These are phyloP conservation scores for Tachysurus vachellii DNA, from an alignment of 2,113 vertebrate genomes.

Conservation along the genomic window DNA sequence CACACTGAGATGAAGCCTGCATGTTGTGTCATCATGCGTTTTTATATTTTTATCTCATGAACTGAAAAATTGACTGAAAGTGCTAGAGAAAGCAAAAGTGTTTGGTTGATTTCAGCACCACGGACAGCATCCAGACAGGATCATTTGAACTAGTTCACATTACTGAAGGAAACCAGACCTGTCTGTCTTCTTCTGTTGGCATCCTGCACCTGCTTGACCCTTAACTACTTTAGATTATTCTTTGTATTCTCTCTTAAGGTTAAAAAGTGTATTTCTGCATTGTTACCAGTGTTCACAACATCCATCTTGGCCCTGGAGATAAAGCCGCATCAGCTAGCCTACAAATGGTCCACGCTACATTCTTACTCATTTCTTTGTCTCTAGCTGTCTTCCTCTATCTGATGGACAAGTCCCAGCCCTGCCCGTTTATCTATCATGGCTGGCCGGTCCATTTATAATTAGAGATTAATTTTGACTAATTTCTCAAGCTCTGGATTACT, in stretches of 20 bases:
- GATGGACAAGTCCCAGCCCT: not conserved
- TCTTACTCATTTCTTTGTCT: not conserved
- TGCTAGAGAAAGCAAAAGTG: not conserved
- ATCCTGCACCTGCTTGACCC: not conserved
- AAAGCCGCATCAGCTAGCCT: not conserved
- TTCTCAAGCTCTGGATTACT: not conserved
- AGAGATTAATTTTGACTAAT: not conserved
- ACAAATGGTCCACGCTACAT: not conserved
- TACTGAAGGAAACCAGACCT: not conserved
- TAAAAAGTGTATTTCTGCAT: too few species aligned
- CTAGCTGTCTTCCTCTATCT: too few species aligned
- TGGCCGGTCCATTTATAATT: not conserved
- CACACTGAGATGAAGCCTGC: not conserved
- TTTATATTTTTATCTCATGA: not conserved
- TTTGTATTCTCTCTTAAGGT: not conserved
- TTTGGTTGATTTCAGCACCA: conserved; percentile 6
- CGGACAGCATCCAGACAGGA: not conserved
- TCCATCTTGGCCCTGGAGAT: not conserved
- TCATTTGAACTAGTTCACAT: not conserved
- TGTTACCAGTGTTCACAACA: not conserved
- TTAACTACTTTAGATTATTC: not conserved
- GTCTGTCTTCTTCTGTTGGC: not conserved
- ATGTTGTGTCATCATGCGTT: not conserved
- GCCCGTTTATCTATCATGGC: not conserved
- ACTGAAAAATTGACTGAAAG: not conserved